phyloP scores from a whole-genome alignment of 2,797 vertebrate species.

The Sciurus vulgaris region DNA sequence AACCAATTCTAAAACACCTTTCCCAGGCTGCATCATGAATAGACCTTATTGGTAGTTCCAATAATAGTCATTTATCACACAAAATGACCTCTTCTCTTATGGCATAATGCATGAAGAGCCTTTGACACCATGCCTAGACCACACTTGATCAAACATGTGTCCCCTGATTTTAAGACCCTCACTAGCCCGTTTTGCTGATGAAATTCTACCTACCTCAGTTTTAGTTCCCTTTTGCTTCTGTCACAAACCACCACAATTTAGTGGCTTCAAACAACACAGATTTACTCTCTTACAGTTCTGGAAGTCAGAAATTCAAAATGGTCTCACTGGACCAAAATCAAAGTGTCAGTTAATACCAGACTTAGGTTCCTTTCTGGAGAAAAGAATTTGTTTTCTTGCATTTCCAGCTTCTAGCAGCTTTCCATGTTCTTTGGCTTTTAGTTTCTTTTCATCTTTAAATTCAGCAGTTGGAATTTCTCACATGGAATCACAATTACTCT shows the following conservation, averaged over 20 bases:
- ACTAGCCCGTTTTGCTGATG: neutral
- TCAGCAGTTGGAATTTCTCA: neutral
- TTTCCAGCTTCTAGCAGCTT: neutral
- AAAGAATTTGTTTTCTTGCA: neutral
- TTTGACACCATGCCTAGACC: neutral
- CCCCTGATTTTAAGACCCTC: neutral
- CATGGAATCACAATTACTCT: neutral
- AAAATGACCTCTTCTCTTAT: neutral
- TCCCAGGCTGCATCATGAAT: neutral
- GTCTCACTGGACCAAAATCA: neutral
- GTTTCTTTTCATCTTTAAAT: neutral
- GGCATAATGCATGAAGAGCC: neutral
- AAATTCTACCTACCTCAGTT: neutral
- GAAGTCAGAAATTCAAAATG: conserved; percentile 6
- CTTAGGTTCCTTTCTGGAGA: neutral
- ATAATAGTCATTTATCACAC: neutral
- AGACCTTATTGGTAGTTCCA: neutral
- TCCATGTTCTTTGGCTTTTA: neutral
- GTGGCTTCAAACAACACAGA: neutral
- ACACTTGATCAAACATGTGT: neutral
- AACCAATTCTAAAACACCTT: neutral
- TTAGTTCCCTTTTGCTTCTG: neutral
- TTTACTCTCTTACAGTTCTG: neutral
- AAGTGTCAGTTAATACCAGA: neutral
- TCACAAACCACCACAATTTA: neutral